Evolutionary conservation across 1,140 invertebrate genomes (phyloP), one percentile per base, ranked within the genome.

Genomic region (Heliothis subflexa): DNA sequence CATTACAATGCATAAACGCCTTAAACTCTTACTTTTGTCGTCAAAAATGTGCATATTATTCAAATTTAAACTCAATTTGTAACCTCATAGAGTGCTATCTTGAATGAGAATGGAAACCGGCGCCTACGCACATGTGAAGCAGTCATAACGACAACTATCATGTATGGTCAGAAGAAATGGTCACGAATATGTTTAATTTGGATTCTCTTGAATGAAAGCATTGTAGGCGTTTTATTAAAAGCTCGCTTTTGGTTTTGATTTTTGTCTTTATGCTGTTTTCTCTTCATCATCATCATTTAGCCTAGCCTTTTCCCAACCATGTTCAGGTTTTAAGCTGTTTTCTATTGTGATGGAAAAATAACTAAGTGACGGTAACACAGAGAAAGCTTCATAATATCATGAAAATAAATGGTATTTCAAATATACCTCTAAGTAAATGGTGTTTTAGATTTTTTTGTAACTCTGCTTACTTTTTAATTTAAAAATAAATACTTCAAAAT

Each of bases 91-190:
- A 18, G 68, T 55, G 12, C 4, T 54, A 55, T 71, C 40, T 71
- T 11, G 12, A 71, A 10, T 33, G 18, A 0, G 0, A 14, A n/a
- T 40, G 45, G 45, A 57, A 59, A 70, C 18, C 21, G 47, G 47
- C 66, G 66, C 66, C 47, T 28, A 70, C 66, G 66, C 66, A 52
- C 10, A 52, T 50, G 64, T n/a, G 21, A 21, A 49, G 49, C 13
- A 52, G 21, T 70, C 47, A 52, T 70, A 70, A 70, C 52, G 59
- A 28, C 64, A 12, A 33, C 59, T 13, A 66, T n/a, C n/a, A n/a
- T n/a, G 49, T 77, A 62, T 66, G 62, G 62, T 66, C 62, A 66
- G 62, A 18, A n/a, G 40, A 47, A 66, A 66, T 40, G 62, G 18
- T 66, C 16, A 12, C 5, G 33, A 40, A 11, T 64, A n/a, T 64